Conservation (phyloP, 2,888 invertebrate genomes). For the Eristalis tenax region DNA sequence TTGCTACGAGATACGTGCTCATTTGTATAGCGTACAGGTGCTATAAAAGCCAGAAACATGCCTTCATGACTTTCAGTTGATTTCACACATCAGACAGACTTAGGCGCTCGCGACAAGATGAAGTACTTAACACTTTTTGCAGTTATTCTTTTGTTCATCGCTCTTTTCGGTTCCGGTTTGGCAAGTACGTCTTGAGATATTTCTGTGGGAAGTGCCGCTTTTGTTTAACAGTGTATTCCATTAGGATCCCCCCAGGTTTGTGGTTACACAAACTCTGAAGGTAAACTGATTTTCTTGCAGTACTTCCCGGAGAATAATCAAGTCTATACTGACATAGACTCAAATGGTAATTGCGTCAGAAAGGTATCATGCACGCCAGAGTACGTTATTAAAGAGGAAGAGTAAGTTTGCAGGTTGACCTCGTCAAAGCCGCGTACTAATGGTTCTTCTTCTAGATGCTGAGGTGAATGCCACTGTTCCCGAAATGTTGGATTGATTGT, state of each 20-base stretch:
- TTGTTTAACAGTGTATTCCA: background rate
- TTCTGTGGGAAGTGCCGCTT: background rate
- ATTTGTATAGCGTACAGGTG: background rate
- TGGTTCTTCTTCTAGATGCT: no score
- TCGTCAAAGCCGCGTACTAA: no score
- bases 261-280: constrained; percentile 76
- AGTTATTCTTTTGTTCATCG: constrained; percentile 4
- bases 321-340: constrained; percentile 77
- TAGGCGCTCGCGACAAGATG: constrained; percentile 12
- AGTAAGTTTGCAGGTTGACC: constrained; percentile 74
- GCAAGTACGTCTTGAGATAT: constrained; percentile 35
- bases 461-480: no score
- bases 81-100: background rate
- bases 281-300: constrained; percentile 75
- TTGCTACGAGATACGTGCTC: background rate
- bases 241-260: constrained; percentile 77
- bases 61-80: background rate
- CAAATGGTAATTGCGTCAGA: constrained; percentile 77
- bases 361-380: constrained; percentile 77
- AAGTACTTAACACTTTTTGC: constrained; percentile 18
- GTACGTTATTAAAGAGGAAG: constrained; percentile 76
- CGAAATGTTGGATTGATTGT: no score
- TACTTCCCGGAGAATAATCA: constrained; percentile 73
- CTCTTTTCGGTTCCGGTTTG: constrained; percentile 32
- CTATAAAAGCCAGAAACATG: background rate